Evolutionary conservation across 2,797 vertebrate genomes (phyloP).

Genomic region (Tiaroga cobitis): DNA sequence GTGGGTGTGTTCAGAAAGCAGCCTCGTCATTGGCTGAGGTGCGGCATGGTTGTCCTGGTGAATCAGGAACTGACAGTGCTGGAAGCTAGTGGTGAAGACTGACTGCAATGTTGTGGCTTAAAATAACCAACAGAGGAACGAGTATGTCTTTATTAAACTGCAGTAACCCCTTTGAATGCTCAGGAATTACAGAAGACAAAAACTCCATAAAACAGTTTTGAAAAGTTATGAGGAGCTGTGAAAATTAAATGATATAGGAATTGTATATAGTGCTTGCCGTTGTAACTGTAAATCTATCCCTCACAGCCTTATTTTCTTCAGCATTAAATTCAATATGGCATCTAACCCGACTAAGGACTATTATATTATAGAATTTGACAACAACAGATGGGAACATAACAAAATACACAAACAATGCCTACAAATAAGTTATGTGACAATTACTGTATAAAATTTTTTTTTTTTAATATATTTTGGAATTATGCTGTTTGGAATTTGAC

Average conservation of each 20-base stretch:
- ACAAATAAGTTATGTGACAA: not conserved
- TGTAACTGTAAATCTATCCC: not conserved
- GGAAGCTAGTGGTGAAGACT: slow-evolving; percentile 7
- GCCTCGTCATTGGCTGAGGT: slow-evolving; percentile 25
- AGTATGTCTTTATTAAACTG: slow-evolving; percentile 38
- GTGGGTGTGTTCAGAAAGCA: slow-evolving; percentile 32
- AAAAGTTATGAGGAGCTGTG: not conserved
- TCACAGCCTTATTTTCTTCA: not conserved
- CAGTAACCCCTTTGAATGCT: slow-evolving; percentile 35
- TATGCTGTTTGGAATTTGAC: not conserved
- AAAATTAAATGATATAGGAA: not conserved
- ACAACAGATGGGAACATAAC: not conserved
- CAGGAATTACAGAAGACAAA: not conserved
- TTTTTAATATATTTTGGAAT: not conserved
- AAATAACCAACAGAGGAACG: slow-evolving; percentile 62
- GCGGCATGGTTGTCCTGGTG: not conserved
- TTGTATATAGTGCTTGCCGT: not conserved
- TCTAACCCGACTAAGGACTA: not conserved
- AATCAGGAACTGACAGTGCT: slow-evolving; percentile 40
- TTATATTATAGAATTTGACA: not conserved
- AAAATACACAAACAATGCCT: not conserved
- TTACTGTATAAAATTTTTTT: not conserved
- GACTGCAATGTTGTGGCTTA: slow-evolving; percentile 55
- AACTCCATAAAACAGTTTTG: not conserved
- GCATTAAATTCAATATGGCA: not conserved